Evolutionary conservation across 2,113 vertebrate species (phyloP).

Genomic region (Dasypus novemcinctus): DNA sequence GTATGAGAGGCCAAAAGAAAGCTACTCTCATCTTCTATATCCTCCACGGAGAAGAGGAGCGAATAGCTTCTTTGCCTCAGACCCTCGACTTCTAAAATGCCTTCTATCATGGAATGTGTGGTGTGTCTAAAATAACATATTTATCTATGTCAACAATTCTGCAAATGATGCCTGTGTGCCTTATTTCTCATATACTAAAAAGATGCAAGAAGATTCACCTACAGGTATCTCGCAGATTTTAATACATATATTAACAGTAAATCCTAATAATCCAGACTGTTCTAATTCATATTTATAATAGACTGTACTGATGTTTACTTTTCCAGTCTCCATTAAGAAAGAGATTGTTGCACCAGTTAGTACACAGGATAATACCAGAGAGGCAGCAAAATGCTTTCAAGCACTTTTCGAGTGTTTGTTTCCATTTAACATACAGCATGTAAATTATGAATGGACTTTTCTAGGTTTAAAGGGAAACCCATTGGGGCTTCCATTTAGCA

Average conservation of each 20-base stretch:
- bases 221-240: conserved; percentile 14
- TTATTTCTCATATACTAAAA: conserved; percentile 31
- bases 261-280: conserved; percentile 24
- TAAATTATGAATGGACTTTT: conserved; percentile 23
- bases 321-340: neutral
- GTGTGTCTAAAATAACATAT: neutral
- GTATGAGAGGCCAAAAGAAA: neutral
- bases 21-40: neutral
- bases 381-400: conserved; percentile 2
- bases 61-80: conserved; percentile 1
- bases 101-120: neutral
- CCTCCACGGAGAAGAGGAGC: neutral
- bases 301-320: neutral
- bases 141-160: conserved; percentile 6
- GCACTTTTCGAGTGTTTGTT: neutral
- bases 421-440: neutral
- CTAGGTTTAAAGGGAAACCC: neutral
- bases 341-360: neutral
- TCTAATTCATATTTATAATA: neutral
- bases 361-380: neutral
- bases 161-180: neutral
- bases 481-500: neutral
- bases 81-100: neutral
- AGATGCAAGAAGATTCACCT: neutral
- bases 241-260: conserved; percentile 2